Base-by-base conservation (phyloP, 64 coral and sea anemone species). In the Hydrozoanthus tunicans region DNA sequence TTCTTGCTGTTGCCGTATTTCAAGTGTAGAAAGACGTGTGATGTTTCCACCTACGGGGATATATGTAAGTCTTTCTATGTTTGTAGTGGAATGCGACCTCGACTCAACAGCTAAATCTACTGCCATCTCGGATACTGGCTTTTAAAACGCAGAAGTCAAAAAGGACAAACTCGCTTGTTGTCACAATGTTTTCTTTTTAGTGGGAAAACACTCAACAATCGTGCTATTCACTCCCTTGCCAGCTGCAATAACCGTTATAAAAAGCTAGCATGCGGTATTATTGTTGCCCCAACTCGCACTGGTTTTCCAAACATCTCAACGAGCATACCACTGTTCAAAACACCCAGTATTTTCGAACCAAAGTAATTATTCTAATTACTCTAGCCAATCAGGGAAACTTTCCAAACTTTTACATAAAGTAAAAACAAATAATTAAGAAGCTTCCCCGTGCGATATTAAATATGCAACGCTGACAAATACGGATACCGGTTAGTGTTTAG, bases 1-100 rank as follows among this genome's bases (percentile, higher is more conserved):
- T 51, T 75, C 65, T 59, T 96, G 78, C 43, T 78, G 66, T 74
- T 86, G 25, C 63, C 85, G 77, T 85, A 94, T 68, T 79, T 94
- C 67, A 92, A 81, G 84, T 20, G 68, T 74, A 17, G 84, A 88
- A 27, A 88, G 69, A 51, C 57, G 84, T 6, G 89, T 86, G 1
- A 94, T 88, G 52, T 93, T 97, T 3, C 92, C 92, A 24, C 95
- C 95, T n/a, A 97, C 90, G 0, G 92, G 95, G 58, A 97, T 90
- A 1, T 92, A 61, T 3, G 90, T 92, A 0, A 97, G 24, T 4
- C 89, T 90, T 66, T 97, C 95, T 76, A 97, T 88, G 57, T 90
- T 92, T 58, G 81, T 83, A 7, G 66, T 77, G 8, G 93, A 94
- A 14, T 62, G 82, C 53, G 93, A 94, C 6, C 82, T 65, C 3